Conservation (phyloP, 2,797 vertebrate species). For the Centropyge bicolor region DNA sequence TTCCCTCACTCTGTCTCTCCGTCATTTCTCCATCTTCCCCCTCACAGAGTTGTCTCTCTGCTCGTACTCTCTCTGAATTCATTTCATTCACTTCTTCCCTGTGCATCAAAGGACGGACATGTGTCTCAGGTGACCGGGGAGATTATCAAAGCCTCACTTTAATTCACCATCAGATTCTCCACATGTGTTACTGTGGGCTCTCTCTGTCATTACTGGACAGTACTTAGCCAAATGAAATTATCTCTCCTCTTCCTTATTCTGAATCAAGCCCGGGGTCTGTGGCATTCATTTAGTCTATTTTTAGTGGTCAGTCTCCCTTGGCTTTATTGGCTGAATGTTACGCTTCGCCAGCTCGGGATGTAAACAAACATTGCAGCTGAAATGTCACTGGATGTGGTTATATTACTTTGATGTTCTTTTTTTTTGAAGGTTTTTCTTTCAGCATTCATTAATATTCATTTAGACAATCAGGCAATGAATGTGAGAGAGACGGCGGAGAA, state of each 20-base stretch:
- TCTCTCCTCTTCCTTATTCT: conserved; percentile 37
- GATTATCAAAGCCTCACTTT: conserved; percentile 51
- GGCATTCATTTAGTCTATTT: conserved; percentile 71
- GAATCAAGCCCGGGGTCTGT: conserved; percentile 54
- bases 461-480: conserved; percentile 18
- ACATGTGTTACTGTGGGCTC: conserved; percentile 22
- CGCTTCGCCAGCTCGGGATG: conserved; percentile 56
- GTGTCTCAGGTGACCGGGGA: conserved; percentile 60
- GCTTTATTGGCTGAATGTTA: conserved; percentile 61
- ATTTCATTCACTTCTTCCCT: conserved; percentile 60
- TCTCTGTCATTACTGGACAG: conserved; percentile 37
- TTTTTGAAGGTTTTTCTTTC: conserved; percentile 23
- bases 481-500: neutral
- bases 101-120: conserved; percentile 46
- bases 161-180: conserved; percentile 53
- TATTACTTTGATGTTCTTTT: conserved; percentile 26
- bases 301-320: conserved; percentile 65
- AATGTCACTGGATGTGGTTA: conserved; percentile 58
- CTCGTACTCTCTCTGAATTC: conserved; percentile 47
- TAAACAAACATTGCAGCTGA: conserved; percentile 66
- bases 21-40: neutral
- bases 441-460: conserved; percentile 22
- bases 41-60: neutral
- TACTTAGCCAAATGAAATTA: conserved; percentile 68
- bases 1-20: neutral